Base-by-base conservation (phyloP, 2,113 vertebrate species). In the Amia ocellicauda region DNA sequence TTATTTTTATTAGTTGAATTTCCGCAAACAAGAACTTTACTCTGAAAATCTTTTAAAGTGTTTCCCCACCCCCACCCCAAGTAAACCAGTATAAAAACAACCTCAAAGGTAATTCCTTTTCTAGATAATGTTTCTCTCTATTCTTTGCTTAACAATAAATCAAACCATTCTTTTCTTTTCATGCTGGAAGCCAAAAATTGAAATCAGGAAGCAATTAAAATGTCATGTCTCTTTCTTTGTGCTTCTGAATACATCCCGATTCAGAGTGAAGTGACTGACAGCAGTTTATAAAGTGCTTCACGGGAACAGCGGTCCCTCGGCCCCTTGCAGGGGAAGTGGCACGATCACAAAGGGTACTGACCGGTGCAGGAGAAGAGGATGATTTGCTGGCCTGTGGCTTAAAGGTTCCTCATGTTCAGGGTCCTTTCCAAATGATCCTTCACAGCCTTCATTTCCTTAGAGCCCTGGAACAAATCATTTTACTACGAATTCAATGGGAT, bases 381-480 rank as follows among this genome's bases (percentile, higher is more conserved):
- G 22, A n/a, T n/a, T 14, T 26, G 11, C 58, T 2, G 4, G 24
- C 22, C 36, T 26, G 7, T 43, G 58, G 58, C 58, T 45, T 27
- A 60, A 14, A 23, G 58, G 20, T 60, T 60, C 41, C 22, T 16
- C 36, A 10, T 60, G 40, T 24, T 24, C 13, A 27, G 24, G 23
- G 58, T 45, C 58, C 41, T 26, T 20, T 41, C 40, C 36, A 26
- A 24, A 60, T 45, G 41, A 45, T 27, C 58, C 58, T 3, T 20
- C 16, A 27, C 27, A 20, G 65, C 50, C 45, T 36, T 64, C 61
- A 65, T 64, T 60, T 62, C 47, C 60, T 36, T 24, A 13, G 43
- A 23, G 43, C 26, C 41, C 60, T 78, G 76, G 80, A 83, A 78
- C 80, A 78, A 76, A 84, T 81, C 72, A 69, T 76, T 79, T 75